phyloP scores from a whole-genome alignment of 2,797 vertebrate species.

The Rallus crepitans region DNA sequence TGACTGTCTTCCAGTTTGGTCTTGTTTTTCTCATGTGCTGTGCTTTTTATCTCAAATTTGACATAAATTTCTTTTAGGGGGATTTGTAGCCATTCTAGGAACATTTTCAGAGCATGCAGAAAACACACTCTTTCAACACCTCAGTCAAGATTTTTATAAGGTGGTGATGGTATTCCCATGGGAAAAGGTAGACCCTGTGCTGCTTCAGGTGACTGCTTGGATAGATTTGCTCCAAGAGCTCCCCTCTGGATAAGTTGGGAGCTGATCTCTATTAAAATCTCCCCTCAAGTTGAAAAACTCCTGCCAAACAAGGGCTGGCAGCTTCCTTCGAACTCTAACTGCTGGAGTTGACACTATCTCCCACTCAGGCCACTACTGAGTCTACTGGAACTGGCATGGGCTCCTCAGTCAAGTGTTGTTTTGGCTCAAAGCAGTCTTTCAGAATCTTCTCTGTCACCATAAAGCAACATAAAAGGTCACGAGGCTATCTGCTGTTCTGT shows the following conservation, averaged over 20 bases:
- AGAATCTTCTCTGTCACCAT: neutral
- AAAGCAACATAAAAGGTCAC: neutral
- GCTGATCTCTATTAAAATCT: neutral
- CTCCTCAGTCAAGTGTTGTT: neutral
- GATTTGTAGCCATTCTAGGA: neutral
- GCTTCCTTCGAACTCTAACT: neutral
- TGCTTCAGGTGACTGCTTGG: neutral
- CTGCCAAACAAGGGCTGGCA: neutral
- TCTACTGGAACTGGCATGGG: neutral
- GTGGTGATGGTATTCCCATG: neutral
- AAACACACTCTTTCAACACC: neutral
- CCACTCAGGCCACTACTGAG: neutral
- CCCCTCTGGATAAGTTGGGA: neutral
- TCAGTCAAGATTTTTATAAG: neutral
- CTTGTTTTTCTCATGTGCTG: neutral
- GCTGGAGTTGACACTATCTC: neutral
- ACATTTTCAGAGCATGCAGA: neutral
- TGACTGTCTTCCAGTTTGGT: slow-evolving; percentile 6
- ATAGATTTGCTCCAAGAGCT: neutral
- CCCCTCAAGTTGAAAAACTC: neutral
- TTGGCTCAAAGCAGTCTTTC: neutral
- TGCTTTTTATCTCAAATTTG: neutral
- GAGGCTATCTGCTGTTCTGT: neutral
- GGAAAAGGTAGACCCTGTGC: neutral
- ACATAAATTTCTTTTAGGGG: neutral